A percentile compares a stretch with the other conserved stretches of the same genome.
Evolutionary conservation across 2,797 vertebrate genomes (phyloP).

Genomic region (Cygnus olor): DNA sequence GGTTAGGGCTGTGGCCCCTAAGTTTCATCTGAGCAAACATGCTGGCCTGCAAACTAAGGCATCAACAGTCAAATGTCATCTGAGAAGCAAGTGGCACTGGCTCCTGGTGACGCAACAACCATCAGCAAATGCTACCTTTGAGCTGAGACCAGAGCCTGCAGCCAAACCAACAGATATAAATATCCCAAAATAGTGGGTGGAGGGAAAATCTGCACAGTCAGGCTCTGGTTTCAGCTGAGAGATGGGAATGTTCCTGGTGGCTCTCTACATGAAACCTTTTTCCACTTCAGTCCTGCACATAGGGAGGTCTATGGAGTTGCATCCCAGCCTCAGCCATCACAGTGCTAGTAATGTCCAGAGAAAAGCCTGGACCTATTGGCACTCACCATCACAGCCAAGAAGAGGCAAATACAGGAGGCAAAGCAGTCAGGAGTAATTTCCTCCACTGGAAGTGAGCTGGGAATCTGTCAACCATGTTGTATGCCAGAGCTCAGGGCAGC

Average conservation of each 20-base stretch:
- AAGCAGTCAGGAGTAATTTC: background rate
- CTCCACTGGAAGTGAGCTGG: background rate
- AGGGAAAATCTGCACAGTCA: background rate
- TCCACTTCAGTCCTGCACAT: rapidly evolving
- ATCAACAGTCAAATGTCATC: background rate
- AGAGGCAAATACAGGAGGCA: background rate
- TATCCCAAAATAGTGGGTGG: background rate
- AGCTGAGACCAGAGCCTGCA: background rate
- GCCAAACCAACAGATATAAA: background rate
- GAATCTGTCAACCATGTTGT: background rate
- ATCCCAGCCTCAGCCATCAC: background rate
- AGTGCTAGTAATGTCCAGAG: background rate
- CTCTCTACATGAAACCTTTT: background rate
- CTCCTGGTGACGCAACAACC: background rate
- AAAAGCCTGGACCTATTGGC: background rate
- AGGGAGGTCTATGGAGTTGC: background rate
- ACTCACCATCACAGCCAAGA: background rate
- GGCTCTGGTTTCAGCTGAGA: background rate
- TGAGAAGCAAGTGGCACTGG: background rate
- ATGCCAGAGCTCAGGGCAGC: background rate
- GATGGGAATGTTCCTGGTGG: background rate
- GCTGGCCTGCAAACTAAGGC: background rate
- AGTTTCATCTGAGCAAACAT: background rate
- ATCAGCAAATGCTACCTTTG: background rate
- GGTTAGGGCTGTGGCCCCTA: background rate